phyloP scores from a whole-genome alignment of 2,113 vertebrate species.

The Nestor notabilis region DNA sequence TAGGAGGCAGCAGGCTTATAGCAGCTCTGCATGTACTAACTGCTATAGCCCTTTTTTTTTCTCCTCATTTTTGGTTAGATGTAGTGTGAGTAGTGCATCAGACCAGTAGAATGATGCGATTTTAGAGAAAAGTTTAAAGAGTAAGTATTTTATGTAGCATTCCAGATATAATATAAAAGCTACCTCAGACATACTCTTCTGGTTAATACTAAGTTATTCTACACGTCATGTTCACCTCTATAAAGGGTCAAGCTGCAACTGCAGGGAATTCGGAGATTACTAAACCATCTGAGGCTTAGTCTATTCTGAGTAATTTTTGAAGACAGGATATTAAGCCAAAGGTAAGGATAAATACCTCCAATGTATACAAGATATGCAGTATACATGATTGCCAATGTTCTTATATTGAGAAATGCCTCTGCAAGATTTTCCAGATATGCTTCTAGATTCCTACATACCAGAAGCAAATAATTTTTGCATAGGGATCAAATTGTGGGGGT shows the following conservation, averaged over 20 bases:
- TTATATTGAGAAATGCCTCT: not conserved
- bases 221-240: accelerated
- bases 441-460: not conserved
- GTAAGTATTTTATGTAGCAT: not conserved
- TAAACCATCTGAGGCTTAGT: not conserved
- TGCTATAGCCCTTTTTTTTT: not conserved
- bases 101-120: not conserved
- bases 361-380: not conserved
- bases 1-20: not conserved
- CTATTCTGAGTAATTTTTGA: not conserved
- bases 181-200: not conserved
- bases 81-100: not conserved
- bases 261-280: not conserved
- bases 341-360: not conserved
- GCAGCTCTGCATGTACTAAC: not conserved
- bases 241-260: not conserved
- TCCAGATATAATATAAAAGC: not conserved
- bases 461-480: not conserved
- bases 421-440: not conserved
- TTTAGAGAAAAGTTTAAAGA: not conserved
- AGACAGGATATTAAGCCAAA: not conserved
- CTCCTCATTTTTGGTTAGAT: not conserved
- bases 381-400: not conserved
- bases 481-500: not conserved
- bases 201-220: not conserved